Evolutionary conservation across 1,140 invertebrate species (phyloP), one percentile per base, ranked within the genome.

Genomic region (Micrasema minimum): DNA sequence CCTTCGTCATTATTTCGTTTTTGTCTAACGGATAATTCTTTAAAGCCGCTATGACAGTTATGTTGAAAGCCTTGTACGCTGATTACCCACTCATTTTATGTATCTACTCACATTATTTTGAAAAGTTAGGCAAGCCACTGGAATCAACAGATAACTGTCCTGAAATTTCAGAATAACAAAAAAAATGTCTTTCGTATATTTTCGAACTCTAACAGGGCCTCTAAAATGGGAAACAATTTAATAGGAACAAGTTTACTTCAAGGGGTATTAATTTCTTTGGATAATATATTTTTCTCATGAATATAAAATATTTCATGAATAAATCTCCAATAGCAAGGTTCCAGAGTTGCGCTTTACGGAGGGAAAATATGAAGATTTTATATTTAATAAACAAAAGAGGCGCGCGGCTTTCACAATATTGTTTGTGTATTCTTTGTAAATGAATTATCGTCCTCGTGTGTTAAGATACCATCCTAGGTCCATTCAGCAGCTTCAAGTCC

Each of bases 401-500:
- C n/a, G n/a, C n/a, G n/a, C 57, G 57, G 57, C 57, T 37, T 61
- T 61, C 57, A 62, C 57, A 62, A 62, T 62, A 62, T 43, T 62
- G 57, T 62, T 23, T n/a, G 57, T 62, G 45, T 23, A 70, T 74
- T 74, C 72, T 74, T 74, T 62, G 65, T 18, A 64, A 48, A 65
- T 74, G 72, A 74, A 70, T 68, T 71, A 74, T 74, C 55, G 72
- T 57, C 69, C 62, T 70, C 72, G 69, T 70, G 55, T 67, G 72
- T 65, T 50, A 69, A 70, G 67, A 73, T 57, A 55, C 62, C 62
- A 50, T 43, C 50, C 20, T 51, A 41, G 68, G 72, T 68, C 69
- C 69, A 71, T 74, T 74, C 69, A 74, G 48, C 72, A 66, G 65
- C 59, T 67, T 53, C 65, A 71, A 74, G 69, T 53, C 59, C 66